phyloP scores from a whole-genome alignment of 2,113 vertebrate species.

The Anseranas semipalmata region DNA sequence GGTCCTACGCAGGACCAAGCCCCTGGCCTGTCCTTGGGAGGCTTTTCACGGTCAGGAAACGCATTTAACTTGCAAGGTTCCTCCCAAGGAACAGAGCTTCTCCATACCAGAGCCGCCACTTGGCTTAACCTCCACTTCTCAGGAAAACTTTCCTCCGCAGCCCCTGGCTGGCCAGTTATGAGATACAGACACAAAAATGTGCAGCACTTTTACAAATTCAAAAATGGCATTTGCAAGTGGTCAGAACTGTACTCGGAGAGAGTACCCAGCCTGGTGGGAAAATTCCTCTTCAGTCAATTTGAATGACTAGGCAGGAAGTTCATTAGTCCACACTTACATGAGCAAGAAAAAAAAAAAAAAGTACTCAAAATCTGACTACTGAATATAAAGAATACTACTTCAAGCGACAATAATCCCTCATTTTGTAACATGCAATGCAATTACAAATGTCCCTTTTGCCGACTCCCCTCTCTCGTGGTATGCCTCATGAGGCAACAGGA shows the following conservation, averaged over 20 bases:
- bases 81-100: background rate
- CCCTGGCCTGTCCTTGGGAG: rapidly evolving
- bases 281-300: background rate
- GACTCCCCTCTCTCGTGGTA: background rate
- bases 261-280: background rate
- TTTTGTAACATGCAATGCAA: background rate
- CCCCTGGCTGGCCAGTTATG: background rate
- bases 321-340: conserved; percentile 29
- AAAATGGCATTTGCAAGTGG: background rate
- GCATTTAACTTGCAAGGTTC: background rate
- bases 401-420: background rate
- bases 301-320: conserved; percentile 22
- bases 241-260: background rate
- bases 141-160: background rate
- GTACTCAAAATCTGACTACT: background rate
- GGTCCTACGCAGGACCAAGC: background rate
- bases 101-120: background rate
- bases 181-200: background rate
- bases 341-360: background rate
- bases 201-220: background rate
- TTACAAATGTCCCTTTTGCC: background rate
- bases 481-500: background rate
- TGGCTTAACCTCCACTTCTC: background rate
- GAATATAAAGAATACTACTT: conserved; percentile 6
- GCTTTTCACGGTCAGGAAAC: background rate